Base-by-base conservation (phyloP, 2,113 vertebrate genomes). In the Corythornis madagascariensis region DNA sequence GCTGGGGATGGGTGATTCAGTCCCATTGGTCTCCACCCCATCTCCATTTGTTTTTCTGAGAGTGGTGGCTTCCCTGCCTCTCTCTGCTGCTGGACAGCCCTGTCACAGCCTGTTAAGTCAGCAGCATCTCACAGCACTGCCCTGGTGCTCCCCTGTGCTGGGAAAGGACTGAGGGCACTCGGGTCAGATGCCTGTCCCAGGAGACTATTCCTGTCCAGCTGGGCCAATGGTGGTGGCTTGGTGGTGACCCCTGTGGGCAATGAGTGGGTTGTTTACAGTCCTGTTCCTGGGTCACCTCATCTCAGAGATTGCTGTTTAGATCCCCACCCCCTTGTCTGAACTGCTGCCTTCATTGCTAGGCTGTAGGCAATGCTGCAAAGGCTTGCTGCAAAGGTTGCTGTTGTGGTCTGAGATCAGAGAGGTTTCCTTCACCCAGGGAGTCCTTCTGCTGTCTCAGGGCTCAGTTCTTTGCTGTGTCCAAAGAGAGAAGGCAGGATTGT, bases 31-130 rank as follows among this genome's bases (percentile, higher is more conserved):
- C 42, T 3, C 31, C 21, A 88, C 22, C 63, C 7, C 16, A 3
- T 33, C 28, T 74, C 47, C 45, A 14, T 75, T 84, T 77, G 11
- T 79, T 84, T 93, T 93, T 64, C 74, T 4, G 14, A 84, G 75
- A 73, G 35, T 2, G 0, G 28, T 59, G 40, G 35, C 33, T 89
- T 93, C 28, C 83, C 79, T 57, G 43, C 53, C 28, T 92, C 45
- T 89, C 88, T 83, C 56, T 74, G 91, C 84, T 93, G 82, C 84
- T 64, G 79, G 86, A 94, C 74, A 95, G 76, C 45, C 40, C 70
- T 96, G 94, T 96, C 95, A 93, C 73, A 91, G 63, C 72, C 69
- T 75, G 53, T 97, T 94, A 96, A 87, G 25, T 95, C 85, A 95
- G 67, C 0, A 0, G 66, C 48, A 48, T 67, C 82, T 84, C 2